Evolutionary conservation across 2,113 vertebrate species (phyloP), one percentile per base, ranked within the genome.

Genomic region (rat (Rattus norvegicus)): DNA sequence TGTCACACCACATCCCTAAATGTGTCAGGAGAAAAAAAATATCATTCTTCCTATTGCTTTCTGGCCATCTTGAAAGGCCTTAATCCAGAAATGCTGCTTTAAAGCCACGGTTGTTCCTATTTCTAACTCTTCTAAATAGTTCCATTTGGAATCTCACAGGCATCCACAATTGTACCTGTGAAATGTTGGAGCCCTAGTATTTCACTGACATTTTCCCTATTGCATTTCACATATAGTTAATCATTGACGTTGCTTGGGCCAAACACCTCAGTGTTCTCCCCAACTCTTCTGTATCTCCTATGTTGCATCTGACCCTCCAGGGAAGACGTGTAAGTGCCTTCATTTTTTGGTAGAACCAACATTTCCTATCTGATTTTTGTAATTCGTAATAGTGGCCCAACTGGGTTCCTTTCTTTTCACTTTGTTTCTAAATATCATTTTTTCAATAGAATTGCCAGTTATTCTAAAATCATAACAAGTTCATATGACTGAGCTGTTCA

Each of bases 91-190:
- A 17, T 72, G 49, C 12, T 19, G 4, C 12, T 81, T 93, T 70
- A 49, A 81, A 67, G 22, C 49, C 39, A 54, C 43, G 43, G 0
- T 88, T 52, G 47, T 36, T 92, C 24, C 24, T 76, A 84, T 92
- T 75, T 90, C 87, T 12, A 52, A 65, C 17, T 86, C 54, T 90
- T 93, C 69, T 95, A 90, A n/a, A 75, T 49, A 76, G 47, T 80
- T 79, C 75, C 47, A 43, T 39, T 67, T 90, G 36, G 7, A 49
- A 86, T 43, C 70, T 75, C 39, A 92, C 24, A 65, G 54, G 43
- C n/a, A 96, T 52, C 11, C 85, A n/a, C 73, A 70, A 92, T 33
- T 90, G 10, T 70, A 56, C 3, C 19, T n/a, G 61, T 11, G 11
- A 20, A 84, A 81, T 56, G 79, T 24, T 61, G 12, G 61, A 39